A percentile compares a stretch with the other conserved stretches of the same genome.
These are phyloP conservation scores for Patiria pectinifera DNA, from an alignment of 53 echinoderm and acorn worm species.

Conservation along the genomic window DNA sequence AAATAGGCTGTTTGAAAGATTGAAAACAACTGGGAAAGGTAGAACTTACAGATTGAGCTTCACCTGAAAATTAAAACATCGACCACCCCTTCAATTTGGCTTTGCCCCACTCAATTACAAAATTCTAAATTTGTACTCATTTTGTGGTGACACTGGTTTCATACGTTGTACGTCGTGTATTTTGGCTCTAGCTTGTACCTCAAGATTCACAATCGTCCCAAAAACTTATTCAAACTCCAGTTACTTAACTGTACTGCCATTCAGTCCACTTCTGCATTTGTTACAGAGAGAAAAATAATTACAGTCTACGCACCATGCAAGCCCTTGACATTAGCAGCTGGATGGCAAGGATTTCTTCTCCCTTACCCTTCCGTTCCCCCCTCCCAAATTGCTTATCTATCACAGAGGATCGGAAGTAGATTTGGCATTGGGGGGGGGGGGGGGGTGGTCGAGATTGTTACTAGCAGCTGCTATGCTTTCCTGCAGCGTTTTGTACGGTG, in stretches of 20 bases:
- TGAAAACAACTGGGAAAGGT: too few species aligned
- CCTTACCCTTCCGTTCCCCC: slow-evolving; percentile 6
- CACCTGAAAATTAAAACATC: too few species aligned
- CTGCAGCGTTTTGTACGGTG: neutral
- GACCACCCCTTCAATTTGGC: too few species aligned
- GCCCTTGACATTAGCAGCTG: neutral
- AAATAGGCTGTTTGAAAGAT: too few species aligned
- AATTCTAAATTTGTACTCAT: too few species aligned
- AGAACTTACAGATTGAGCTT: too few species aligned
- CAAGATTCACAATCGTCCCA: neutral
- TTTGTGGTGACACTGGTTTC: too few species aligned
- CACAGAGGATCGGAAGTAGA: neutral
- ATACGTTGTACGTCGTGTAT: too few species aligned
- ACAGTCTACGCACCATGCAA: neutral
- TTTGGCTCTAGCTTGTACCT: neutral
- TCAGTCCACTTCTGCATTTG: neutral
- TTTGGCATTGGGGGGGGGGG: neutral
- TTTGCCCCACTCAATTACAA: too few species aligned
- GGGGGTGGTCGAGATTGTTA: neutral
- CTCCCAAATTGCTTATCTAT: neutral
- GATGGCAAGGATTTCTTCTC: neutral
- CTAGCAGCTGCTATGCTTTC: neutral
- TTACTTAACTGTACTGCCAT: neutral
- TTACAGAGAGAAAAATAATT: slow-evolving; percentile 13
- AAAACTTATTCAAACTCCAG: neutral